Evolutionary conservation across 2,113 vertebrate genomes (phyloP).

Genomic region (Syngnathus floridae): DNA sequence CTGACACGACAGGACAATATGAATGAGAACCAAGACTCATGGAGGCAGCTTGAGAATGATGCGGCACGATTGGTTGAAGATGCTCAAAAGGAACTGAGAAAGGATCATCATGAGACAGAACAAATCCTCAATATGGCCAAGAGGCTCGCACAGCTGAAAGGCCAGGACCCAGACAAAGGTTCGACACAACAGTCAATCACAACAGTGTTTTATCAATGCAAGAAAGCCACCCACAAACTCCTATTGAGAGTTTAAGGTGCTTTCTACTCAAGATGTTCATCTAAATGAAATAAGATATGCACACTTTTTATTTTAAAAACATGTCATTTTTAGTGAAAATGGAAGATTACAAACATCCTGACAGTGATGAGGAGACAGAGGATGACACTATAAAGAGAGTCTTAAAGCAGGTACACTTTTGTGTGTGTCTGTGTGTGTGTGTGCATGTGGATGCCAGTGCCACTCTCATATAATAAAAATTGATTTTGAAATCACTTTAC

Average conservation of each 20-base stretch:
- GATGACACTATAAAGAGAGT: constrained; percentile 81
- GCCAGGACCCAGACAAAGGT: constrained; percentile 86
- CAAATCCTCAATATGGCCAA: constrained; percentile 79
- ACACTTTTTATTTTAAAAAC: not conserved
- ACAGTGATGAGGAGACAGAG: constrained; percentile 90
- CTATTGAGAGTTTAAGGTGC: not conserved
- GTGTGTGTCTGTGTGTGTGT: not conserved
- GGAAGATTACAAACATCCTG: constrained; percentile 73
- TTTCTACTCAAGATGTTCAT: too few relatives aligned
- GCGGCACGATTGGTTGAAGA: constrained; percentile 79
- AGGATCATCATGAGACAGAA: constrained; percentile 77
- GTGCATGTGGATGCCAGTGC: not conserved
- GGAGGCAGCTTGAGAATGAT: constrained; percentile 75
- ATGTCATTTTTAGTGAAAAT: constrained; percentile 72
- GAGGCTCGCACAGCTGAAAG: constrained; percentile 80
- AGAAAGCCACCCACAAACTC: not conserved
- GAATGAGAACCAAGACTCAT: constrained; percentile 55
- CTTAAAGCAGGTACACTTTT: constrained; percentile 76
- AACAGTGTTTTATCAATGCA: not conserved
- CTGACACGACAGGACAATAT: constrained; percentile 59
- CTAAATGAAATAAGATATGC: not conserved
- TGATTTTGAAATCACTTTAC: constrained; percentile 4
- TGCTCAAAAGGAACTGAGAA: constrained; percentile 77
- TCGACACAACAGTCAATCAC: not conserved
- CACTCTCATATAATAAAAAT: not conserved